phyloP scores from a whole-genome alignment of 30 jellyfish, hydroid and myxozoan genomes.

The Sanderia malayensis region DNA sequence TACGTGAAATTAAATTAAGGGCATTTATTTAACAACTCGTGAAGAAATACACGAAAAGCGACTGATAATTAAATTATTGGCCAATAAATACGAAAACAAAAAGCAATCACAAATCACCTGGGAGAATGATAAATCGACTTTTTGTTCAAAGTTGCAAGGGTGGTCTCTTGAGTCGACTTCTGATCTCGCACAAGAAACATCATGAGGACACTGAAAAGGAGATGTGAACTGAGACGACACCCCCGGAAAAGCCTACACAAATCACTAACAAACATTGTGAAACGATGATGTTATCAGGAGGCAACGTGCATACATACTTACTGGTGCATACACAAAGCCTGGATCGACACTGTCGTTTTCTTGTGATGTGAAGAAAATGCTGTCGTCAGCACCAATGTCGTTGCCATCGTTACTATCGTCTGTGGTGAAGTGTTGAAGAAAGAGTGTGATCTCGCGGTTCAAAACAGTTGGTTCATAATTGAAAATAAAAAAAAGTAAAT shows the following conservation, averaged over 20 bases:
- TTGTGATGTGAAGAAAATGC: not conserved
- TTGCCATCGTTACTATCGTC: not conserved
- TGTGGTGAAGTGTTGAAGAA: not conserved
- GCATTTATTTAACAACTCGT: no score
- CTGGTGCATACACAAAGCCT: slow-evolving; percentile 11
- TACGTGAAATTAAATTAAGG: no score
- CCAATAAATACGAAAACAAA: not conserved
- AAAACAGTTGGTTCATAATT: not conserved
- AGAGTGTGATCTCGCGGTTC: no score
- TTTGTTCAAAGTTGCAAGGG: slow-evolving; percentile 89
- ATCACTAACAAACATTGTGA: not conserved
- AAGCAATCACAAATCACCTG: no score
- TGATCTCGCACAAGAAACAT: slow-evolving; percentile 78
- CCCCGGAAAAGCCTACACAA: not conserved
- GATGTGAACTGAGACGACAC: not conserved
- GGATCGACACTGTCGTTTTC: slow-evolving; percentile 3
- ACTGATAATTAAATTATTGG: not conserved
- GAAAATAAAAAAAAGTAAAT: not conserved
- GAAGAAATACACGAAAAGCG: no score
- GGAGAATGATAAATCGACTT: slow-evolving; percentile 78
- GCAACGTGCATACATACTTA: not conserved
- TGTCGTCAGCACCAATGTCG: not conserved
- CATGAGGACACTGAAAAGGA: slow-evolving; percentile 90
- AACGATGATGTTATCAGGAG: not conserved
- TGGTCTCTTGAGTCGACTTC: slow-evolving; percentile 87